Percentiles rank a stretch among this genome's conserved stretches.
Evolutionary conservation across 2,888 invertebrate species (phyloP).

Genomic region (Chymomyza amoena): DNA sequence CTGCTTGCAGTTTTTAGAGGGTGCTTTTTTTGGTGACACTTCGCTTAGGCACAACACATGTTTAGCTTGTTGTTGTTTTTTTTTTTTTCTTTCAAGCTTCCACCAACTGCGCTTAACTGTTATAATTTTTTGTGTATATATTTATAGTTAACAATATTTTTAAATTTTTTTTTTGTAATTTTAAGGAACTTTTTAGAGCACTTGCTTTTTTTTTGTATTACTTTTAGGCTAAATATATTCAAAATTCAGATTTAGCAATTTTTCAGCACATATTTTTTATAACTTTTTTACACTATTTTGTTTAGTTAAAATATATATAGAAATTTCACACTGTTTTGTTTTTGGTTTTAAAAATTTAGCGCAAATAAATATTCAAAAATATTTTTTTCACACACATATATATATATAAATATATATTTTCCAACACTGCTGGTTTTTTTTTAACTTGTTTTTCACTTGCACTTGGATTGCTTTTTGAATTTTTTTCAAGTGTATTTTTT

Average conservation of each 20-base stretch:
- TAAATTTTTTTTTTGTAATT: constrained; percentile 17
- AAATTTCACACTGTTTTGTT: constrained; percentile 24
- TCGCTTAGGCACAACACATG: not conserved
- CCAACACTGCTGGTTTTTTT: not conserved
- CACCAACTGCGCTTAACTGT: not conserved
- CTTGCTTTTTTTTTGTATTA: constrained; percentile 44
- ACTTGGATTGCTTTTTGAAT: constrained; percentile 42
- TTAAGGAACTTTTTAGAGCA: constrained; percentile 64
- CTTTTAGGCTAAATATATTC: constrained; percentile 12
- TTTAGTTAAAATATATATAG: not conserved
- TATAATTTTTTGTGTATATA: constrained; percentile 24
- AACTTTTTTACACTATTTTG: constrained; percentile 18
- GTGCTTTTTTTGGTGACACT: not conserved
- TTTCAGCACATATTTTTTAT: constrained; percentile 6
- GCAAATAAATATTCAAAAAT: constrained; percentile 28
- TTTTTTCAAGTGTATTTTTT: constrained; percentile 5
- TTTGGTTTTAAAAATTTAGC: constrained; percentile 37
- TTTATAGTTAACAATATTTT: constrained; percentile 9
- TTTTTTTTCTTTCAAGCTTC: too few relatives aligned
- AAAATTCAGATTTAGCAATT: constrained; percentile 5
- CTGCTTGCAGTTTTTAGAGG: not conserved
- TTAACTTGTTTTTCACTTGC: constrained; percentile 10
- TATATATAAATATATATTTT: not conserved
- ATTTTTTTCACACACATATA: constrained; percentile 7
- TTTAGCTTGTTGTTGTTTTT: not conserved